Conservation (phyloP, 2,888 invertebrate genomes). For the Eupithecia exiguata region DNA sequence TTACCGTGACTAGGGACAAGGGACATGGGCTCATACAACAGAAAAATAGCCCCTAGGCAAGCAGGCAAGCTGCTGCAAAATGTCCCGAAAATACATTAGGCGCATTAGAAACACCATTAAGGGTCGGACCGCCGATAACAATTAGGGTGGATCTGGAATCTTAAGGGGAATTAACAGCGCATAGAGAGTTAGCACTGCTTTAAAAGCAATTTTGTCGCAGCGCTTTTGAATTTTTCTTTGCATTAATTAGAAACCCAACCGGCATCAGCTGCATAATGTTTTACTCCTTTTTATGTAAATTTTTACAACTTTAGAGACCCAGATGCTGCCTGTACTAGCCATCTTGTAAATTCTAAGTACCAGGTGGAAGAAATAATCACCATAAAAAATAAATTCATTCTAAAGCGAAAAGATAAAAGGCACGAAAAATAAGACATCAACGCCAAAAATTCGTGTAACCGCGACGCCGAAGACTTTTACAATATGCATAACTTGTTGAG, state of each 20-base stretch:
- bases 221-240: constrained; percentile 38
- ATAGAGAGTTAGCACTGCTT: constrained; percentile 74
- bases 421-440: constrained; percentile 73
- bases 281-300: constrained; percentile 29
- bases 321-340: constrained; percentile 18
- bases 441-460: constrained; percentile 73
- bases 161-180: constrained; percentile 80
- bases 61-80: constrained; percentile 83
- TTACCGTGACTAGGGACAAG: constrained; percentile 72
- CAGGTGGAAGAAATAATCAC: constrained; percentile 53
- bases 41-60: constrained; percentile 80
- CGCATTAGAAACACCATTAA: constrained; percentile 82
- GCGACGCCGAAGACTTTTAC: constrained; percentile 72
- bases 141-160: constrained; percentile 80
- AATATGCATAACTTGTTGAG: constrained; percentile 84
- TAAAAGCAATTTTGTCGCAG: constrained; percentile 51
- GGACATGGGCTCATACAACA: constrained; percentile 73
- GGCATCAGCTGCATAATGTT: constrained; percentile 27
- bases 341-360: constrained; percentile 31
- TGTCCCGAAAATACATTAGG: constrained; percentile 83
- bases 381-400: constrained; percentile 68
- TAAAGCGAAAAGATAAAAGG: constrained; percentile 70
- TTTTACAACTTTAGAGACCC: constrained; percentile 16
- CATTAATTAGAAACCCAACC: constrained; percentile 35
- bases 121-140: constrained; percentile 79